Conservation (phyloP, 1,140 invertebrate species). For the Drosophila auraria region DNA sequence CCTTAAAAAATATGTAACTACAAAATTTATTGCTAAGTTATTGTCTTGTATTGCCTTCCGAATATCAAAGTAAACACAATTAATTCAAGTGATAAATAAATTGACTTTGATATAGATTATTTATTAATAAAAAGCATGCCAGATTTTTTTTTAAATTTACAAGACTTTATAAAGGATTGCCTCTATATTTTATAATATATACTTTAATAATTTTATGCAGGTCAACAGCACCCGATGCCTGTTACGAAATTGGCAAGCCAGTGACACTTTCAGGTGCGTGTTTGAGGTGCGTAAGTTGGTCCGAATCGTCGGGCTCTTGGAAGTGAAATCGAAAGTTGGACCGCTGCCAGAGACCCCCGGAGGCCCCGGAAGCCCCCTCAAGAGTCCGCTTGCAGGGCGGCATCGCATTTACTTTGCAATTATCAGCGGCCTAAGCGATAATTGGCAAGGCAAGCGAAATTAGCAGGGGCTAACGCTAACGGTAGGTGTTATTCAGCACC, state of each 20-base stretch:
- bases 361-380: neutral
- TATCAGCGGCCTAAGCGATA: slow-evolving; percentile 51
- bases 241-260: slow-evolving; percentile 27
- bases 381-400: slow-evolving; percentile 12
- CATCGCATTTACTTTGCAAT: slow-evolving; percentile 52
- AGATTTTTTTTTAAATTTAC: neutral
- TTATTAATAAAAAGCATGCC: no score
- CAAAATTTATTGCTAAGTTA: no score
- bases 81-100: neutral
- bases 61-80: neutral
- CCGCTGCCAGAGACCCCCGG: neutral
- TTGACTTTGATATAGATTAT: no score
- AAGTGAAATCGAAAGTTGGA: slow-evolving; percentile 72
- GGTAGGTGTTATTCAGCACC: slow-evolving; percentile 41
- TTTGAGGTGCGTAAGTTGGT: slow-evolving; percentile 29
- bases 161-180: neutral
- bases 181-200: neutral
- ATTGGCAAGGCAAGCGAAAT: slow-evolving; percentile 48
- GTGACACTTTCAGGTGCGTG: slow-evolving; percentile 29
- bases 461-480: slow-evolving; percentile 38
- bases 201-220: neutral
- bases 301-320: slow-evolving; percentile 13
- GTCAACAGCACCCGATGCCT: slow-evolving; percentile 5
- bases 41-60: no score
- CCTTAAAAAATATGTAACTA: no score